Evolutionary conservation across 2,888 invertebrate species (phyloP).

Genomic region (Dryobotodes eremita): DNA sequence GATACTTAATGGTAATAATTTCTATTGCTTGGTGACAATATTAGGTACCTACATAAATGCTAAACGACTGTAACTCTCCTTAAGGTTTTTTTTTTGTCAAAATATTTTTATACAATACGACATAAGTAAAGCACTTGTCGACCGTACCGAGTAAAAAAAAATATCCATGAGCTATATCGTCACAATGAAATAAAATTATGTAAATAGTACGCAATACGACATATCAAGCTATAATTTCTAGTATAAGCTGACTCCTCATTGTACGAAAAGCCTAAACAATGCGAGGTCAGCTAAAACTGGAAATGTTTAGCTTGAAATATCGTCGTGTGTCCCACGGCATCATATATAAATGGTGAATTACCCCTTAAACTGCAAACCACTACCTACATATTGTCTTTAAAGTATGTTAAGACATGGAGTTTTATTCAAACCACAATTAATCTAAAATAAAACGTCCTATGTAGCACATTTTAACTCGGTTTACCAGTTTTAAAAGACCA

Average conservation of each 20-base stretch:
- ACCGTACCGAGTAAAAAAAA: background rate
- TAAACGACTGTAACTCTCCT: constrained; percentile 11
- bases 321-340: background rate
- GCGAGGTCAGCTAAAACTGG: too few relatives aligned
- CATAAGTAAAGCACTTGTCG: too few relatives aligned
- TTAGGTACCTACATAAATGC: too few relatives aligned
- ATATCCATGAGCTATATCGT: background rate
- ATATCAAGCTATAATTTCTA: too few relatives aligned
- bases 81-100: background rate
- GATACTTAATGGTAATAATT: background rate
- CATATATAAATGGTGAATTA: background rate
- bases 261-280: too few relatives aligned
- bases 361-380: background rate
- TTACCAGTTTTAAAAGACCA: background rate
- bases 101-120: background rate
- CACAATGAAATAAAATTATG: background rate
- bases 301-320: too few relatives aligned
- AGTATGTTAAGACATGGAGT: background rate
- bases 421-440: background rate
- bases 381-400: background rate
- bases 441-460: background rate
- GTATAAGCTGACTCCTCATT: too few relatives aligned
- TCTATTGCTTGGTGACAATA: background rate
- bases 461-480: background rate
- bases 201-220: too few relatives aligned